A percentile compares a stretch with the other conserved stretches of the same genome.
Evolutionary conservation across 53 echinoderm and acorn worm genomes (phyloP).

Genomic region (Pentamera pediparva): DNA sequence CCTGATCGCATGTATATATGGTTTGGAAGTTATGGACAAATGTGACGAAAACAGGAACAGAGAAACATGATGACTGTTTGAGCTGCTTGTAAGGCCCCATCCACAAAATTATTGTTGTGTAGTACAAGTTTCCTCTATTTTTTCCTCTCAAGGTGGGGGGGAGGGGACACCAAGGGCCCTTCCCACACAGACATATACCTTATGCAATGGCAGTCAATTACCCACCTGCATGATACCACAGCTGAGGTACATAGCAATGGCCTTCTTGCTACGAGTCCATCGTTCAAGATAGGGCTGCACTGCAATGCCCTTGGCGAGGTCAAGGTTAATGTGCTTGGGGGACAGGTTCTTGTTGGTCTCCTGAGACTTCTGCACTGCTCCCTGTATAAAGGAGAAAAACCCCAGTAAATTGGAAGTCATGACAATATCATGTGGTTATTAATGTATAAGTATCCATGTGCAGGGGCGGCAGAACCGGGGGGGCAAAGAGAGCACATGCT

Average conservation of each 20-base stretch:
- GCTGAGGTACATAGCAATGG: conserved; percentile 97
- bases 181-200: too few relatives aligned
- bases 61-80: too few relatives aligned
- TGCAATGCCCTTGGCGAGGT: conserved; percentile 10
- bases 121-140: too few relatives aligned
- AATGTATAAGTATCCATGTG: neutral
- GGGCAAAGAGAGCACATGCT: neutral
- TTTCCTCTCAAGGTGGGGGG: too few relatives aligned
- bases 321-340: conserved; percentile 56
- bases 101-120: too few relatives aligned
- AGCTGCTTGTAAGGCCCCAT: too few relatives aligned
- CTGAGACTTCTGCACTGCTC: conserved; percentile 31
- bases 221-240: conserved; percentile 90
- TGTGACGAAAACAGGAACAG: too few relatives aligned
- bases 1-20: too few relatives aligned
- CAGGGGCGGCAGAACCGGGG: neutral
- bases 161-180: too few relatives aligned
- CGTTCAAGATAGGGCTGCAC: conserved; percentile 78
- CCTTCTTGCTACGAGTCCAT: conserved; percentile 79
- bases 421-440: neutral
- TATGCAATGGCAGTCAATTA: neutral
- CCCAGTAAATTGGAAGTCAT: neutral
- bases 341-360: conserved; percentile 54
- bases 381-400: conserved; percentile 27
- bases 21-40: too few relatives aligned